These are phyloP conservation scores for Amphilophus citrinellus DNA, from an alignment of 2,113 vertebrate species.

Conservation along the genomic window DNA sequence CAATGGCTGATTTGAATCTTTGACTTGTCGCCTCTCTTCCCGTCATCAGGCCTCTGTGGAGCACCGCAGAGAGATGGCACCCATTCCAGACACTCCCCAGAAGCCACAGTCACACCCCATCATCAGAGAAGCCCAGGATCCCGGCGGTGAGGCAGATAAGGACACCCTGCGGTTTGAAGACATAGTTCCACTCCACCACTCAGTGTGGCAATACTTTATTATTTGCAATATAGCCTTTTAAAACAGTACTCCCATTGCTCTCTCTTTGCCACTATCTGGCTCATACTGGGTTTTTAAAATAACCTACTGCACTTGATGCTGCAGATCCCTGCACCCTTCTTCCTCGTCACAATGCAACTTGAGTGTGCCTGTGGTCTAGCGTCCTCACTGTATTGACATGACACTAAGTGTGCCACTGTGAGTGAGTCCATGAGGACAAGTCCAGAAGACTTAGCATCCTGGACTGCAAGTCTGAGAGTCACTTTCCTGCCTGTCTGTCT, in stretches of 20 bases:
- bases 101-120: constrained; percentile 74
- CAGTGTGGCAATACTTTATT: constrained; percentile 14
- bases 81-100: constrained; percentile 74
- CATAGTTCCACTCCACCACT: constrained; percentile 30
- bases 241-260: neutral
- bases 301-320: neutral
- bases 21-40: constrained; percentile 58
- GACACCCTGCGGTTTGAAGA: constrained; percentile 51
- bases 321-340: neutral
- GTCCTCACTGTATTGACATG: neutral
- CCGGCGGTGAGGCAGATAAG: constrained; percentile 34
- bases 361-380: neutral
- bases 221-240: constrained; percentile 10
- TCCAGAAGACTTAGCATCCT: neutral
- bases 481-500: neutral
- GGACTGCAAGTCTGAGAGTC: neutral
- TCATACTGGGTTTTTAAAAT: neutral
- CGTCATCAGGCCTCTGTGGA: constrained; percentile 65
- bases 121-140: constrained; percentile 55
- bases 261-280: neutral
- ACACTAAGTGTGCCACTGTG: neutral
- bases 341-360: neutral
- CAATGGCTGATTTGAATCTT: constrained; percentile 39
- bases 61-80: constrained; percentile 65
- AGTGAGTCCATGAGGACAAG: neutral